These are phyloP conservation scores for Odocoileus virginianus DNA, from an alignment of 2,113 vertebrate species.

Conservation along the genomic window DNA sequence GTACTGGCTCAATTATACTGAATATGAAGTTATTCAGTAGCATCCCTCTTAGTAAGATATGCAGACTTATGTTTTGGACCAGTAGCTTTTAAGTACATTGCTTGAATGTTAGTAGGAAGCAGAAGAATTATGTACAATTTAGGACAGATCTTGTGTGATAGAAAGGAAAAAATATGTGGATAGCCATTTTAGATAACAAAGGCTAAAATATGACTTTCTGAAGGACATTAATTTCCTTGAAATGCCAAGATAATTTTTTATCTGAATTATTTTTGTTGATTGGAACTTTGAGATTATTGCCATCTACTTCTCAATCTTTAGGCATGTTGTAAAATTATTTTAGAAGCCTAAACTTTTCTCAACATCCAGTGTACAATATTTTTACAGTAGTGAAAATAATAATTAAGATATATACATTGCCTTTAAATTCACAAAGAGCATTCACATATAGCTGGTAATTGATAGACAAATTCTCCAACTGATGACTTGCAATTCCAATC, in stretches of 20 bases:
- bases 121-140: not conserved
- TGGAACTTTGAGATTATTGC: not conserved
- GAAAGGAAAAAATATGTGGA: not conserved
- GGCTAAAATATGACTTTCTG: not conserved
- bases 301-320: not conserved
- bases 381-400: not conserved
- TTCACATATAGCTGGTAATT: not conserved
- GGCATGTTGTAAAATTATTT: not conserved
- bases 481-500: not conserved
- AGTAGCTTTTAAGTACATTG: not conserved
- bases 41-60: not conserved
- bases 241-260: not conserved
- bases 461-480: not conserved
- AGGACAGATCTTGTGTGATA: not conserved
- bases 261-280: not conserved
- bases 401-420: not conserved
- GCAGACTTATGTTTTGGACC: conserved; percentile 14
- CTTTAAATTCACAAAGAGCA: not conserved
- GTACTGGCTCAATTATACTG: not conserved
- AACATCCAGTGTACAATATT: not conserved
- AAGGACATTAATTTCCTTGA: not conserved
- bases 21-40: not conserved
- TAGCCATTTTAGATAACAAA: not conserved
- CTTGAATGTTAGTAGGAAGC: not conserved
- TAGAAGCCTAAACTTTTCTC: not conserved